Base-by-base conservation (phyloP, 2,888 invertebrate species). In the Hypselothyrea guttata region DNA sequence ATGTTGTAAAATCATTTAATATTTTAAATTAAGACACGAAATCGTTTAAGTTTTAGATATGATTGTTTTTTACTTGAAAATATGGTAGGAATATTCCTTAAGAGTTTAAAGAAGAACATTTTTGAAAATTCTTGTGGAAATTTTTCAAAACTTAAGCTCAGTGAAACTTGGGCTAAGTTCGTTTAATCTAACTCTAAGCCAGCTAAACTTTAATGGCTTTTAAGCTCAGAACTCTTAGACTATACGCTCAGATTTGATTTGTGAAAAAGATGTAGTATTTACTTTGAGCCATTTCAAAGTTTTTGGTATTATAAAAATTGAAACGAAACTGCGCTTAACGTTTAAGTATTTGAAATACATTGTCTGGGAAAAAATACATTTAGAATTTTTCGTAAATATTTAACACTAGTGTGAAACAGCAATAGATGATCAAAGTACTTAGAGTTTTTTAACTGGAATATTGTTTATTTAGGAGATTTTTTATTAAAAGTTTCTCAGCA, bases 11-110 rank as follows among this genome's bases (percentile, higher is more conserved):
- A 70, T 71, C 63, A 70, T 70, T 65, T 60, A 58, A 68, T 70
- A 65, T 47, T 57, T 57, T 53, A 81, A 83, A 81, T 74, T 84
- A 78, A 78, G 78, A 84, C 78, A 84, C 78, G 71, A 84, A 78
- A 78, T 73, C 58, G 46, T 73, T 79, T 68, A 76, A 57, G 60
- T 63, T 75, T 42, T 4, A 84, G 81, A 84, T 74, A 74, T 84
- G 79, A 84, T 79, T 84, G 81, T 75, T 72, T 38, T 61, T 76
- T 22, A 22, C 28, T 59, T 69, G 61, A 47, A 70, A 79, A 74
- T 71, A 77, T 79, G 84, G 70, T 70, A 72, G 54, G 63, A 62
- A 57, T 71, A 66, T n/a, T 33, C 49, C 46, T 4, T 22, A 4
- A 22, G 22, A 40, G 40, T 49, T 45, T 46, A 22, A 22, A 22